Conservation (phyloP, 2,113 vertebrate genomes). For the Corapipo altera region DNA sequence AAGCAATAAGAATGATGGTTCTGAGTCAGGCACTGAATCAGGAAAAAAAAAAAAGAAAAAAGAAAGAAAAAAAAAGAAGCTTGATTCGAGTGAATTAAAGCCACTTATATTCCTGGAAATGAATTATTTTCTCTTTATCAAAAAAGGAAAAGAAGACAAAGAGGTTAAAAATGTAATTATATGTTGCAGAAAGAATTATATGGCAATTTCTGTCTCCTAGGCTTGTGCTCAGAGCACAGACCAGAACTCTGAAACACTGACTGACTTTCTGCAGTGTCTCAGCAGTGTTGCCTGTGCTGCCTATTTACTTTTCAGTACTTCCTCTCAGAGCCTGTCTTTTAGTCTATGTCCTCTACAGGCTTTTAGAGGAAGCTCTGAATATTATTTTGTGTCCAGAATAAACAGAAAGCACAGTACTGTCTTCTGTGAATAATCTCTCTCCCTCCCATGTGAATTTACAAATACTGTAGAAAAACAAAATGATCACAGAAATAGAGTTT, state of each 20-base stretch:
- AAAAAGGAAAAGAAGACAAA: background rate
- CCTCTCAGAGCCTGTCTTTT: slow-evolving; percentile 33
- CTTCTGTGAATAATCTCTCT: background rate
- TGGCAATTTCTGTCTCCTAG: background rate
- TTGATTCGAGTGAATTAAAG: slow-evolving; percentile 32
- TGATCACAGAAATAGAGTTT: background rate
- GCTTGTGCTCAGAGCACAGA: background rate
- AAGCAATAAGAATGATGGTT: slow-evolving; percentile 37
- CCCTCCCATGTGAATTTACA: background rate
- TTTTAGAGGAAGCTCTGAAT: slow-evolving; percentile 38
- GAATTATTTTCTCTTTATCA: slow-evolving; percentile 44
- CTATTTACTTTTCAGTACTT: slow-evolving; percentile 42
- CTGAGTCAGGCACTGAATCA: slow-evolving; percentile 30
- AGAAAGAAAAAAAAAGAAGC: background rate
- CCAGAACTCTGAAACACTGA: background rate
- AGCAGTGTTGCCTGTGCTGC: background rate
- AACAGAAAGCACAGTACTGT: background rate
- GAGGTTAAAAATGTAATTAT: slow-evolving; percentile 37
- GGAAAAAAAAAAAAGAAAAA: background rate
- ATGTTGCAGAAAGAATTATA: background rate
- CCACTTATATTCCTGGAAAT: slow-evolving; percentile 43
- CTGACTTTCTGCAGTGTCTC: background rate
- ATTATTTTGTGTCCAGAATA: slow-evolving; percentile 19
- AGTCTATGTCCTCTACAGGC: background rate
- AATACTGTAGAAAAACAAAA: background rate